phyloP scores from a whole-genome alignment of 2,113 vertebrate genomes.

The Oxygymnocypris stewartii region DNA sequence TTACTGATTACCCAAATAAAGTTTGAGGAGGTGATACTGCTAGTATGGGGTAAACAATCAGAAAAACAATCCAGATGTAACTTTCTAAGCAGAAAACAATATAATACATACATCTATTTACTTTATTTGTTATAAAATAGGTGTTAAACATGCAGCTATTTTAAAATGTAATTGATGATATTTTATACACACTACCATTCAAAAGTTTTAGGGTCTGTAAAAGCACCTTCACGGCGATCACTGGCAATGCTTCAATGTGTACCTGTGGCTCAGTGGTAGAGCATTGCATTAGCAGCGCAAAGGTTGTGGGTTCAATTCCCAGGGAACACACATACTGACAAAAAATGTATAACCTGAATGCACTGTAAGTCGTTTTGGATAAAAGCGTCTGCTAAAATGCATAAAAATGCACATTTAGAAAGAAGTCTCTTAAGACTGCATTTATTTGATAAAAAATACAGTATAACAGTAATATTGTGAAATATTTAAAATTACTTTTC shows the following conservation, averaged over 20 bases:
- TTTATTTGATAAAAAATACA: background rate
- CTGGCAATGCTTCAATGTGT: too few species aligned
- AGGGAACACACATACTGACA: too few species aligned
- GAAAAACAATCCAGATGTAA: background rate
- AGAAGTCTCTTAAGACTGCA: too few species aligned
- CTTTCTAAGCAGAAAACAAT: background rate
- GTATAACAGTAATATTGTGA: background rate
- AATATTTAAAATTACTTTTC: background rate
- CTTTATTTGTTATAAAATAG: background rate
- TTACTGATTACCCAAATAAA: constrained; percentile 6
- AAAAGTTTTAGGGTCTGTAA: background rate
- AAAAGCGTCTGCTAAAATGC: too few species aligned
- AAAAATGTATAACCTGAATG: too few species aligned
- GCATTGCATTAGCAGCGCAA: too few species aligned
- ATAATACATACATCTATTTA: background rate
- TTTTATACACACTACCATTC: too few species aligned
- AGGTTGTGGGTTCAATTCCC: too few species aligned
- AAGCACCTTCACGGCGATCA: too few species aligned
- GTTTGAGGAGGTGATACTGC: background rate
- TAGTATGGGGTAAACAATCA: background rate
- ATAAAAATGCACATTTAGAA: too few species aligned
- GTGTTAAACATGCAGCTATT: background rate
- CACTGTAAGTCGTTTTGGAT: too few species aligned
- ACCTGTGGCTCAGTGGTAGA: too few species aligned
- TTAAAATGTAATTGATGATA: background rate